Percentiles rank a stretch among this genome's conserved stretches.
Evolutionary conservation across 2,797 vertebrate species (phyloP).

Genomic region (Sebastes flavidus): DNA sequence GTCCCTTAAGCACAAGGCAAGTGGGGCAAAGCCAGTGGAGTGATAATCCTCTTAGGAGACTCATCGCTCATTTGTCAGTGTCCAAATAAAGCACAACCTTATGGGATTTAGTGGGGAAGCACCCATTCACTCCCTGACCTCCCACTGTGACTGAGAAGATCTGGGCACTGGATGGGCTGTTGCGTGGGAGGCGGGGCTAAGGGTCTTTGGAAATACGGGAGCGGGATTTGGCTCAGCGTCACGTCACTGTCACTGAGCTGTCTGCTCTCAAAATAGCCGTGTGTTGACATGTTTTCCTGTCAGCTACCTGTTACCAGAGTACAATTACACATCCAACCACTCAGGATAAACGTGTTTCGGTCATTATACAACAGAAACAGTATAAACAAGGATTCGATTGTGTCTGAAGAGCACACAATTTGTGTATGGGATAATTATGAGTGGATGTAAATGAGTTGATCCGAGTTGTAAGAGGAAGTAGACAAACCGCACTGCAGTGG

Average conservation of each 20-base stretch:
- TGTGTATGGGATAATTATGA: not conserved
- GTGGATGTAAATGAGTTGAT: not conserved
- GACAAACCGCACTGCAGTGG: not conserved
- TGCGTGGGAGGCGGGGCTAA: slow-evolving; percentile 6
- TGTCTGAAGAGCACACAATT: not conserved
- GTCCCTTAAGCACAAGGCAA: slow-evolving; percentile 43
- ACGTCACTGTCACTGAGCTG: not conserved
- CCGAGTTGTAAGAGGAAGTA: not conserved
- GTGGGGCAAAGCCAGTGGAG: slow-evolving; percentile 58
- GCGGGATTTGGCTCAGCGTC: slow-evolving; percentile 35
- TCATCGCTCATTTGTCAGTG: slow-evolving; percentile 80
- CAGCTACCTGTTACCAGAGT: not conserved
- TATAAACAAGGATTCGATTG: not conserved
- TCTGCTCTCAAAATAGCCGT: slow-evolving; percentile 33
- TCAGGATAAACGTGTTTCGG: not conserved
- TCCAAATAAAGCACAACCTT: slow-evolving; percentile 87
- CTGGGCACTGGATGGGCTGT: slow-evolving; percentile 39
- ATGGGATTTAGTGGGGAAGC: slow-evolving; percentile 83
- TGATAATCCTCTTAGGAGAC: slow-evolving; percentile 86
- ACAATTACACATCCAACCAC: not conserved
- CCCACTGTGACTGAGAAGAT: slow-evolving; percentile 45
- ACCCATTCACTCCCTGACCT: slow-evolving; percentile 78
- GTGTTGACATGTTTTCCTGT: slow-evolving; percentile 36
- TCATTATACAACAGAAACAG: not conserved
- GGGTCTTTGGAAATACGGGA: slow-evolving; percentile 5